Percentiles rank a stretch among this genome's conserved stretches.
These are phyloP conservation scores for Periparus ater DNA, from an alignment of 2,797 vertebrate genomes.

Conservation along the genomic window DNA sequence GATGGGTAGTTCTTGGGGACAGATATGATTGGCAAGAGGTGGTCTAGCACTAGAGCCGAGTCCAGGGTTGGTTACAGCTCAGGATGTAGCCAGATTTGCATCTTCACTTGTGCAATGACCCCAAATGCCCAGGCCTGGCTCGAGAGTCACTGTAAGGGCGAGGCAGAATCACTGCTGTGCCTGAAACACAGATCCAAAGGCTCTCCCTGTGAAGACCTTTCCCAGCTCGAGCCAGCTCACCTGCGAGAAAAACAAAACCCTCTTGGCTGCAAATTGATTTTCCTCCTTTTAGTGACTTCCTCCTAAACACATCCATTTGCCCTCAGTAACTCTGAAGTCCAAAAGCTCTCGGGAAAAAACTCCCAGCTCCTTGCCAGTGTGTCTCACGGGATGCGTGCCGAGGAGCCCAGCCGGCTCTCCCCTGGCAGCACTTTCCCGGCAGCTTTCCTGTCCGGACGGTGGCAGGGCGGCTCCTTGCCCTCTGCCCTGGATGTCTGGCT, in stretches of 20 bases:
- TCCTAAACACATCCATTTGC: neutral
- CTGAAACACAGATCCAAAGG: neutral
- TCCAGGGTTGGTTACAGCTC: neutral
- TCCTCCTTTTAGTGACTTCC: neutral
- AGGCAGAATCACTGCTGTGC: neutral
- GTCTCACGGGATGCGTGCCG: rapidly evolving
- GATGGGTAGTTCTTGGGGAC: neutral
- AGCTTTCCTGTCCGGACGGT: neutral
- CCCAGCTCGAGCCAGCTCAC: neutral
- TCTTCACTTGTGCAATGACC: neutral
- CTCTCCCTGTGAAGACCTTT: neutral
- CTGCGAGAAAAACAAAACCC: neutral
- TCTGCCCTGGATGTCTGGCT: neutral
- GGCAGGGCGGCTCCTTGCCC: neutral
- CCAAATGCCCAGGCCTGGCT: neutral
- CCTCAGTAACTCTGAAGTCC: neutral
- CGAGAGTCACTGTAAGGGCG: rapidly evolving
- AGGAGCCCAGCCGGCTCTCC: neutral
- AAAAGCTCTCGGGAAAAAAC: neutral
- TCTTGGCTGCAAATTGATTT: neutral
- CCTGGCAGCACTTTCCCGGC: neutral
- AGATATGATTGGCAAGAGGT: neutral
- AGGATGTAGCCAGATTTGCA: neutral
- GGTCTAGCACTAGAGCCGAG: neutral
- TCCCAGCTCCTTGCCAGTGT: neutral